These are phyloP conservation scores for Cossypha polioptera DNA, from an alignment of 2,797 vertebrate genomes.

Conservation along the genomic window DNA sequence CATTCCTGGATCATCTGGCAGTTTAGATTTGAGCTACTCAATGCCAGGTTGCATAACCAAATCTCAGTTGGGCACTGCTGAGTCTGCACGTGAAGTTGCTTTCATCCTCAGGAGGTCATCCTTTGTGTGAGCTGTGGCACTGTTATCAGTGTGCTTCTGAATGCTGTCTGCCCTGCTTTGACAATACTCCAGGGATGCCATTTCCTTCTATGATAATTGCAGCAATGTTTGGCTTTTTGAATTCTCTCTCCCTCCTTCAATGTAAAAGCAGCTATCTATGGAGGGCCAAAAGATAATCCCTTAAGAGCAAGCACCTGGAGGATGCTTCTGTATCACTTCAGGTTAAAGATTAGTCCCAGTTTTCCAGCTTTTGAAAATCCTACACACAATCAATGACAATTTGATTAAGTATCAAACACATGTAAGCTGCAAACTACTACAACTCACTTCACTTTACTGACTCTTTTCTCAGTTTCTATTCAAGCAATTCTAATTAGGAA, in stretches of 20 bases:
- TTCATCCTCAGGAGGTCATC: not conserved
- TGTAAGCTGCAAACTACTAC: not conserved
- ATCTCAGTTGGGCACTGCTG: not conserved
- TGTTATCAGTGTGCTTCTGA: not conserved
- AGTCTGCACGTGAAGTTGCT: fast-evolving
- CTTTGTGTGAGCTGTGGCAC: not conserved
- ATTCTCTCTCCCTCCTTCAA: not conserved
- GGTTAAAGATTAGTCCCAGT: not conserved
- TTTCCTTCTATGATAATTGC: not conserved
- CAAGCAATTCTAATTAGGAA: not conserved
- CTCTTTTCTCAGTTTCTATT: not conserved
- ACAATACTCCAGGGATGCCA: not conserved
- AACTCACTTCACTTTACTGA: not conserved
- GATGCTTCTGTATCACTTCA: not conserved
- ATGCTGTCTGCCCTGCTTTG: not conserved
- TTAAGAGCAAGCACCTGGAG: not conserved
- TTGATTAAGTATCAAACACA: not conserved
- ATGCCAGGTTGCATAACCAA: not conserved
- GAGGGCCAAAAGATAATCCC: not conserved
- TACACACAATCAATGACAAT: not conserved
- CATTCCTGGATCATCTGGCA: not conserved
- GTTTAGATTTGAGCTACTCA: not conserved
- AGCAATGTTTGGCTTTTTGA: not conserved
- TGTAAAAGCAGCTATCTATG: not conserved
- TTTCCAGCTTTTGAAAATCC: not conserved